phyloP scores from a whole-genome alignment of 2,113 vertebrate genomes.

The Nyctibius bracteatus region DNA sequence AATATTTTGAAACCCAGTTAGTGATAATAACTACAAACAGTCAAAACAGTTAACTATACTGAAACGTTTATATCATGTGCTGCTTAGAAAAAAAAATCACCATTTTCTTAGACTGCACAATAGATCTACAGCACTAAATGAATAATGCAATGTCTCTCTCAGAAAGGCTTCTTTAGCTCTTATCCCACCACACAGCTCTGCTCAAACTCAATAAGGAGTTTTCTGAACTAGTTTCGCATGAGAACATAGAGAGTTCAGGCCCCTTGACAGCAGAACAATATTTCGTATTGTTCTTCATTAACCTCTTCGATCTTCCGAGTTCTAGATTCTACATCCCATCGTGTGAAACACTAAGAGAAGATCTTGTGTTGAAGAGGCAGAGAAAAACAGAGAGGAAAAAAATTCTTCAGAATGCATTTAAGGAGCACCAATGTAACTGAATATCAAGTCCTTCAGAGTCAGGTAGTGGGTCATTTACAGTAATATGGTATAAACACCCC shows the following conservation, averaged over 20 bases:
- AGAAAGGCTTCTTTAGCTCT: neutral
- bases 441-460: neutral
- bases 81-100: neutral
- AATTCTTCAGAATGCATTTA: neutral
- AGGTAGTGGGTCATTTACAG: neutral
- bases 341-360: neutral
- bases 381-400: neutral
- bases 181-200: neutral
- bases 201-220: neutral
- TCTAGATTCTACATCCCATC: rapidly evolving
- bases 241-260: neutral
- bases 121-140: neutral
- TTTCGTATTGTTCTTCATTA: neutral
- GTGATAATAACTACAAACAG: neutral
- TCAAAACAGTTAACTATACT: neutral
- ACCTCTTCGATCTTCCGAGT: neutral
- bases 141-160: neutral
- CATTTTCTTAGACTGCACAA: neutral
- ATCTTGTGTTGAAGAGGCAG: neutral
- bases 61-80: rapidly evolving
- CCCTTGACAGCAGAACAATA: neutral
- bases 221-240: neutral
- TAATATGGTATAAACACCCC: neutral
- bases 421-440: neutral
- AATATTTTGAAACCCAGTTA: neutral